phyloP scores from a whole-genome alignment of 2,113 vertebrate species.

The Ahaetulla prasina region DNA sequence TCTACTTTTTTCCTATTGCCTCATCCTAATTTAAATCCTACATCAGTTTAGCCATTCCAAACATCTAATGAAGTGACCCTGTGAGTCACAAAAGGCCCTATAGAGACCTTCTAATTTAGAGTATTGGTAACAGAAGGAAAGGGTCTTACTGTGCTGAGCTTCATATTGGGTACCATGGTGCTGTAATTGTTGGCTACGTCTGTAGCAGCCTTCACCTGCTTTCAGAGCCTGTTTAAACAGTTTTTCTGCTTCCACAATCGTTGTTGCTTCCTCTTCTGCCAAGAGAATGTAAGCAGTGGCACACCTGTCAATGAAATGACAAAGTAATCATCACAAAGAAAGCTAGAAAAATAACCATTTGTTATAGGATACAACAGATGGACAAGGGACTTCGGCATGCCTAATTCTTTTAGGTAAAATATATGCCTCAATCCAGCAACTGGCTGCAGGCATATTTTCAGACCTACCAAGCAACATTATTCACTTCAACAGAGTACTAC shows the following conservation, averaged over 20 bases:
- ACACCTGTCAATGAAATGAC: slow-evolving; percentile 75
- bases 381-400: neutral
- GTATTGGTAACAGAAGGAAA: slow-evolving; percentile 2
- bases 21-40: neutral
- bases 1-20: neutral
- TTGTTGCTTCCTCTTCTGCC: slow-evolving; percentile 96
- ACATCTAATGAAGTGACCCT: neutral
- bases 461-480: neutral
- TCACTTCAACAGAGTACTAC: neutral
- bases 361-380: neutral
- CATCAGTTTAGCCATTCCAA: neutral
- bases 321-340: slow-evolving; percentile 27
- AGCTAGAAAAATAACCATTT: neutral
- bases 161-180: slow-evolving; percentile 96
- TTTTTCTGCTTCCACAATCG: slow-evolving; percentile 95
- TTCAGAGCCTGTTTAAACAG: slow-evolving; percentile 95
- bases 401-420: neutral
- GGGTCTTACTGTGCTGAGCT: slow-evolving; percentile 90
- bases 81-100: neutral
- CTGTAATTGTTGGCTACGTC: slow-evolving; percentile 93
- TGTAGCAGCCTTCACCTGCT: slow-evolving; percentile 90
- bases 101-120: neutral
- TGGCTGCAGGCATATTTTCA: neutral
- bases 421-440: neutral
- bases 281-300: slow-evolving; percentile 95